Evolutionary conservation across 2,113 vertebrate species (phyloP), one percentile per base, ranked within the genome.

Genomic region (Dipodomys merriami): DNA sequence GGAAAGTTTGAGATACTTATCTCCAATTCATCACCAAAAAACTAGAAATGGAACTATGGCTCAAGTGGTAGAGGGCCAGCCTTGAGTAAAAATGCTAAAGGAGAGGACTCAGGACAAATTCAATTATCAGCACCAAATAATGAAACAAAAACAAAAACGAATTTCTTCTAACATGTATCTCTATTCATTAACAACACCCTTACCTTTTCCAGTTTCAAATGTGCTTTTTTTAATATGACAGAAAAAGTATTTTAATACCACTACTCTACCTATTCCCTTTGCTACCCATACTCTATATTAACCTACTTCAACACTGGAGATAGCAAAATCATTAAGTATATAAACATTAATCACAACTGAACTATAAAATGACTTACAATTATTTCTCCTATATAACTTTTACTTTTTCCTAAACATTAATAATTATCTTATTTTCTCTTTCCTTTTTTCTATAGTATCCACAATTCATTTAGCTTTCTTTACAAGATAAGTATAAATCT

Each of bases 381-480:
- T 44, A 53, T 6, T 68, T 62, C 83, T 68, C 65, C 44, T 62
- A 33, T 27, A 80, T 9, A 88, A 79, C 12, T 74, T 29, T 91
- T 92, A 46, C 44, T 86, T 91, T 57, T 81, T 77, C 39, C 53
- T 88, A 79, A 9, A 39, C 60, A 9, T 88, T 92, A 81, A 64
- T 23, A 46, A 91, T 1, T 57, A 23, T 46, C 86, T 57, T 60
- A 18, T 73, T 74, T 85, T 68, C 18, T 44, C 60, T 80, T 27
- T 80, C 76, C 22, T 57, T 57, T 57, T 13, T 57, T 57, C 16
- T 60, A 19, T 71, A 74, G 71, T 72, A 92, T 35, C 22, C 71
- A 92, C 19, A 73, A 94, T 39, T 92, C 60, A 77, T 78, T 84
- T 68, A 64, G 29, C 35, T 79, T 95, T 65, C 27, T 81, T 67